A percentile compares a stretch with the other conserved stretches of the same genome.
These are phyloP conservation scores for Sander lucioperca DNA, from an alignment of 2,113 vertebrate species.

Conservation along the genomic window DNA sequence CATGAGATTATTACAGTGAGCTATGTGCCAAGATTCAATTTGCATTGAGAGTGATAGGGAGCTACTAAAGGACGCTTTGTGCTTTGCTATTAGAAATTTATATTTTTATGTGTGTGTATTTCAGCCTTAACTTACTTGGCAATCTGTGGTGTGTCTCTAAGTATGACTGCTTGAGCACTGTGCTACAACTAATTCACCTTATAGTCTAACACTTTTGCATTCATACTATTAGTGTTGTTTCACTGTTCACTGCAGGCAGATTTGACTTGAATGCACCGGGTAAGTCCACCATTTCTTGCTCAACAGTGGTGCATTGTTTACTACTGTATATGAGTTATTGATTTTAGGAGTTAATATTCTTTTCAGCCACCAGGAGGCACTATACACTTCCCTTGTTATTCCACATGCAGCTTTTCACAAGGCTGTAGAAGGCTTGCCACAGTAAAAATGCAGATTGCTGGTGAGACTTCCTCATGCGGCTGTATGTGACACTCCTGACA, in stretches of 20 bases:
- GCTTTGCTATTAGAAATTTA: constrained; percentile 1
- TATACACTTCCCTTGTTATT: not conserved
- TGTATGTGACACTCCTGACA: constrained; percentile 19
- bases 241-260: not conserved
- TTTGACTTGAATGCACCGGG: not conserved
- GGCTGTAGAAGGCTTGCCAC: constrained; percentile 19
- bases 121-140: not conserved
- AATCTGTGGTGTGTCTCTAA: constrained; percentile 4
- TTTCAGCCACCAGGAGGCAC: constrained; percentile 56
- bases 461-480: not conserved
- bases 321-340: not conserved
- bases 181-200: constrained; percentile 1
- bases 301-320: not conserved
- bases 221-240: not conserved
- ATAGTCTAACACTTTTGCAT: not conserved
- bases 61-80: constrained; percentile 38
- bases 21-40: not conserved
- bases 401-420: not conserved
- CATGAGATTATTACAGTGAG: not conserved
- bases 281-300: constrained; percentile 1
- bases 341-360: constrained; percentile 12
- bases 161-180: not conserved
- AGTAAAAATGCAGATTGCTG: constrained; percentile 9
- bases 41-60: not conserved
- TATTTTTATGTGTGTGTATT: constrained; percentile 14